Evolutionary conservation across 2,888 invertebrate species (phyloP).

Genomic region (Trissonchulus sp.): DNA sequence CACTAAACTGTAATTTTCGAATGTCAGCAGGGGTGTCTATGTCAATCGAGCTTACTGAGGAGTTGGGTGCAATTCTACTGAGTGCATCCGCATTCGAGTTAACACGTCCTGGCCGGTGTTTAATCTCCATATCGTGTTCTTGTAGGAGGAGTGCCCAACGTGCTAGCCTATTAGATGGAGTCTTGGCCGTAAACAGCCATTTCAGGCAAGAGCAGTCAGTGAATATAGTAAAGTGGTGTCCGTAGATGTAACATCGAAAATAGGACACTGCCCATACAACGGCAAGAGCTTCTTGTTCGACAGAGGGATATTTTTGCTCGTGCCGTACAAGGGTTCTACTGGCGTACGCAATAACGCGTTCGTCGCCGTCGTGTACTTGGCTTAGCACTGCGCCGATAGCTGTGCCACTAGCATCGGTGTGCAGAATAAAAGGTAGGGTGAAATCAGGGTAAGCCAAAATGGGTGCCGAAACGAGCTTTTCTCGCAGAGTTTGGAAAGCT

Average conservation of each 20-base stretch:
- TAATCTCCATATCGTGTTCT: too few relatives aligned
- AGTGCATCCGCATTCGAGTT: too few relatives aligned
- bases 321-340: background rate
- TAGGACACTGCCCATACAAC: background rate
- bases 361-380: background rate
- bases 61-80: too few relatives aligned
- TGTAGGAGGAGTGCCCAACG: too few relatives aligned
- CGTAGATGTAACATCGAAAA: background rate
- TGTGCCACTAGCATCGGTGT: background rate
- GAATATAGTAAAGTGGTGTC: background rate
- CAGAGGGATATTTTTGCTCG: background rate
- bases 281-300: background rate
- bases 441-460: slow-evolving; percentile 29
- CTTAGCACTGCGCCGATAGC: slow-evolving; percentile 3
- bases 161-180: too few relatives aligned
- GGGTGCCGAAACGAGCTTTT: slow-evolving; percentile 8
- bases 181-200: too few relatives aligned
- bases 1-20: too few relatives aligned
- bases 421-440: background rate
- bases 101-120: too few relatives aligned
- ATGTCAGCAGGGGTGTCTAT: too few relatives aligned
- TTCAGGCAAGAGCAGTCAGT: too few relatives aligned
- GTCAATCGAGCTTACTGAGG: too few relatives aligned
- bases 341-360: background rate
- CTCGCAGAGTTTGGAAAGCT: too few relatives aligned